These are phyloP conservation scores for Calephelis virginiensis DNA, from an alignment of 1,140 invertebrate genomes.

Conservation along the genomic window DNA sequence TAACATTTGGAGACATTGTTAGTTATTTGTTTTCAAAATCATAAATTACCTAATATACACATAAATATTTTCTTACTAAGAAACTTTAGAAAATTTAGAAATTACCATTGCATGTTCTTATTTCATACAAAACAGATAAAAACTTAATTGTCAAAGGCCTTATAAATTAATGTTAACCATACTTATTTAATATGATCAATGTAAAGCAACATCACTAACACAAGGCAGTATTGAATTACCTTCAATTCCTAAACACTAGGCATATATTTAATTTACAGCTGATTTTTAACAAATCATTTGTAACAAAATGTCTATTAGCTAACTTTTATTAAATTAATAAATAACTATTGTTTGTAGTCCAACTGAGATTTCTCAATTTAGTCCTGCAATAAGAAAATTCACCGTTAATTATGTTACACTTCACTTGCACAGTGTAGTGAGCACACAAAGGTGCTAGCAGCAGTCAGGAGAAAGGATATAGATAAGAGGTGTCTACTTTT, in stretches of 20 bases:
- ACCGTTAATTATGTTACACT: not conserved
- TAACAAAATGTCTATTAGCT: slow-evolving; percentile 58
- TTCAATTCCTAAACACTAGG: slow-evolving; percentile 19
- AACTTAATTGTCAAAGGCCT: slow-evolving; percentile 5
- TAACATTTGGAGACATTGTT: too few relatives aligned
- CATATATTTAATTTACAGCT: slow-evolving; percentile 17
- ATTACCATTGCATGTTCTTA: not conserved
- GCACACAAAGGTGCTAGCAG: too few relatives aligned
- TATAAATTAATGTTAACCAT: not conserved
- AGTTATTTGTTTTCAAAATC: too few relatives aligned
- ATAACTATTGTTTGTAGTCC: slow-evolving; percentile 57
- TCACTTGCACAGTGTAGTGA: not conserved
- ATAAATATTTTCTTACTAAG: too few relatives aligned
- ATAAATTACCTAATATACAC: too few relatives aligned
- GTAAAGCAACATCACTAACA: slow-evolving; percentile 5
- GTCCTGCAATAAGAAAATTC: slow-evolving; percentile 49
- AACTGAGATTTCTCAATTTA: slow-evolving; percentile 52
- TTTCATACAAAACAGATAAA: not conserved
- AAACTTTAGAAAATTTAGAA: not conserved
- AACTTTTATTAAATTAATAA: slow-evolving; percentile 53
- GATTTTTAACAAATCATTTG: slow-evolving; percentile 15
- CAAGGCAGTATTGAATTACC: slow-evolving; percentile 13
- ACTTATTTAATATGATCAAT: not conserved
- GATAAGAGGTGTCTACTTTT: too few relatives aligned
- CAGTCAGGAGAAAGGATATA: too few relatives aligned